A percentile compares a stretch with the other conserved stretches of the same genome.
Conservation (phyloP, 2,113 vertebrate species). For the Stigmatopora argus region DNA sequence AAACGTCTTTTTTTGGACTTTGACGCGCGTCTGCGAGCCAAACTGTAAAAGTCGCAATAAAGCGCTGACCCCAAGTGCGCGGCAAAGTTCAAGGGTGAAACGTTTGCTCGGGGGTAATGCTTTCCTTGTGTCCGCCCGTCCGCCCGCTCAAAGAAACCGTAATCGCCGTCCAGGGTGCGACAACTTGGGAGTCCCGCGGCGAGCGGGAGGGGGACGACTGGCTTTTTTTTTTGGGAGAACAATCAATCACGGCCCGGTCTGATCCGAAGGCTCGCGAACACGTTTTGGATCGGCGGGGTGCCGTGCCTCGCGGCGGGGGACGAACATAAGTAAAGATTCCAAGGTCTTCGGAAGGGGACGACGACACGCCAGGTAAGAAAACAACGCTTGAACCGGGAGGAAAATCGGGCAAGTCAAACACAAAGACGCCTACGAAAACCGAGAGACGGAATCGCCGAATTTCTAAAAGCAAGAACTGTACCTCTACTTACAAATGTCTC, state of each 20-base stretch:
- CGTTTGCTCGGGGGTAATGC: neutral
- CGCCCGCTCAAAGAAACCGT: neutral
- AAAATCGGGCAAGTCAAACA: conserved; percentile 46
- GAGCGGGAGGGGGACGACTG: neutral
- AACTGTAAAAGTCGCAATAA: conserved; percentile 8
- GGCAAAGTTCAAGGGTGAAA: conserved; percentile 7
- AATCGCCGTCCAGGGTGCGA: conserved; percentile 1
- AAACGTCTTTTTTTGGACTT: too few relatives aligned
- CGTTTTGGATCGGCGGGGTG: conserved; percentile 45
- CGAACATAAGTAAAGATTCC: conserved; percentile 46
- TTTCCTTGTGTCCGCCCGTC: conserved; percentile 5
- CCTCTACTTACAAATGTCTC: too few relatives aligned
- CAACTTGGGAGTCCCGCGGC: neutral
- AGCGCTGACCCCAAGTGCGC: neutral
- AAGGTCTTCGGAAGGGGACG: conserved; percentile 35
- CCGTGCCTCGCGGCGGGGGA: conserved; percentile 24
- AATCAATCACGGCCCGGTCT: conserved; percentile 20
- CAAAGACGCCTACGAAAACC: conserved; percentile 45
- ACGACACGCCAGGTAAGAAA: conserved; percentile 48
- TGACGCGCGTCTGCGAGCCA: neutral
- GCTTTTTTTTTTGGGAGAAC: conserved; percentile 2
- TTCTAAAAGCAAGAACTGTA: too few relatives aligned
- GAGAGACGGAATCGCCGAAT: too few relatives aligned
- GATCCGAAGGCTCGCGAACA: conserved; percentile 10
- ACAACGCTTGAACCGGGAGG: conserved; percentile 37